phyloP scores from a whole-genome alignment of 1,140 invertebrate species.

The Cydia fagiglandana region DNA sequence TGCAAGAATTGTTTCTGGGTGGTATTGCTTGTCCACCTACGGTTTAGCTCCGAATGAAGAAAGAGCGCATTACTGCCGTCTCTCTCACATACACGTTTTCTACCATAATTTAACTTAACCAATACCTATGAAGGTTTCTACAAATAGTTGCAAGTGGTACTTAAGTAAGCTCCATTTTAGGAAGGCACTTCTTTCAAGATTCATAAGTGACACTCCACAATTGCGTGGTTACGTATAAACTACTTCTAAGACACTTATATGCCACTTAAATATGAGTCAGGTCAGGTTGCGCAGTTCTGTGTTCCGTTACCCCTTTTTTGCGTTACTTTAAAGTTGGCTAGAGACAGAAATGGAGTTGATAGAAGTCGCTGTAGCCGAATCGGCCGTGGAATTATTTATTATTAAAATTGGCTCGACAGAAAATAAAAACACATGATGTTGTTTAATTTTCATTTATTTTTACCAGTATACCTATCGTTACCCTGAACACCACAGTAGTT shows the following conservation, averaged over 20 bases:
- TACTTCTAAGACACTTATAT: background rate
- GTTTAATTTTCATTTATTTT: too few species aligned
- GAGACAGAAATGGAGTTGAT: too few species aligned
- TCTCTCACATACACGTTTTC: background rate
- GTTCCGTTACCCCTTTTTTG: too few species aligned
- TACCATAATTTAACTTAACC: background rate
- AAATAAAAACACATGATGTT: too few species aligned
- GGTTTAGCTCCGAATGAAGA: background rate
- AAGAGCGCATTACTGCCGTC: background rate
- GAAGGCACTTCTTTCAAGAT: conserved; percentile 5
- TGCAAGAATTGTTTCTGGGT: background rate
- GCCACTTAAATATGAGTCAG: background rate
- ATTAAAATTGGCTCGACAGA: too few species aligned
- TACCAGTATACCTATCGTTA: too few species aligned
- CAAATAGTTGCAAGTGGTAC: conserved; percentile 11
- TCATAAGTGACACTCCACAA: conserved; percentile 3
- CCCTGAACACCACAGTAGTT: too few species aligned
- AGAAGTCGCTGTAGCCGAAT: too few species aligned
- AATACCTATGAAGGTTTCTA: background rate
- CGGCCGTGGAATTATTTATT: too few species aligned
- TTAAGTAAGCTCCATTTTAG: conserved; percentile 14
- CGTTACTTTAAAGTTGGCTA: too few species aligned
- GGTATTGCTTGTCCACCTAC: background rate
- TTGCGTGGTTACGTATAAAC: background rate
- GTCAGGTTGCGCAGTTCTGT: background rate